Conservation (phyloP, 2,888 invertebrate genomes). For the Sphecodes monilicornis region DNA sequence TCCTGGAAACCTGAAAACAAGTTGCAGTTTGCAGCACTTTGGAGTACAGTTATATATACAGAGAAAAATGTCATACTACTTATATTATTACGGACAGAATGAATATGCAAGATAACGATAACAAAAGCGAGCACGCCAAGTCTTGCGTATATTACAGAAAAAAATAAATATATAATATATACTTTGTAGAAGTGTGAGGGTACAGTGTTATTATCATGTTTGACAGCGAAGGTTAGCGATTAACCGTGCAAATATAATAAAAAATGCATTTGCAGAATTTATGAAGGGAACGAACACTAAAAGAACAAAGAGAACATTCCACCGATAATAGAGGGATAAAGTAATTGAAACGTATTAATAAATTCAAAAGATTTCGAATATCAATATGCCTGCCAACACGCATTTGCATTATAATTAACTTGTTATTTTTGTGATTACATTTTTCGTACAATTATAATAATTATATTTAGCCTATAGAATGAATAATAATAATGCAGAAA, state of each 20-base stretch:
- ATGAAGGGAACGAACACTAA: slow-evolving; percentile 28
- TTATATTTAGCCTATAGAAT: slow-evolving; percentile 47
- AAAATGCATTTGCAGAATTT: slow-evolving; percentile 56
- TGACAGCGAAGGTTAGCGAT: slow-evolving; percentile 63
- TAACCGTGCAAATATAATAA: slow-evolving; percentile 57
- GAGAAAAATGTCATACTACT: slow-evolving; percentile 58
- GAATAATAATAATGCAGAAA: slow-evolving; percentile 44
- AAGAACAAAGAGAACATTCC: slow-evolving; percentile 74
- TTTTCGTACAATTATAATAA: slow-evolving; percentile 49
- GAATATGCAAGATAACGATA: slow-evolving; percentile 45
- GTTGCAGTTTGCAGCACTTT: slow-evolving; percentile 47
- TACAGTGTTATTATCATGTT: slow-evolving; percentile 75
- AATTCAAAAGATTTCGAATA: slow-evolving; percentile 41
- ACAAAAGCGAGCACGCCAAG: slow-evolving; percentile 65
- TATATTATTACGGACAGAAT: slow-evolving; percentile 56
- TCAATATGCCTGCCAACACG: slow-evolving; percentile 60
- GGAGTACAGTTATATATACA: slow-evolving; percentile 59
- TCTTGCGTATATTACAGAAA: slow-evolving; percentile 75
- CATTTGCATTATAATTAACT: slow-evolving; percentile 73
- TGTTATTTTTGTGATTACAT: slow-evolving; percentile 62
- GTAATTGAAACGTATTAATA: slow-evolving; percentile 51
- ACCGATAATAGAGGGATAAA: slow-evolving; percentile 64
- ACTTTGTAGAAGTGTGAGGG: slow-evolving; percentile 75
- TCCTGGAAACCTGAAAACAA: slow-evolving; percentile 30
- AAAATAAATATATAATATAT: slow-evolving; percentile 77